Percentiles rank a stretch among this genome's conserved stretches.
Evolutionary conservation across 2,888 invertebrate genomes (phyloP).

Genomic region (Tyria jacobaeae): DNA sequence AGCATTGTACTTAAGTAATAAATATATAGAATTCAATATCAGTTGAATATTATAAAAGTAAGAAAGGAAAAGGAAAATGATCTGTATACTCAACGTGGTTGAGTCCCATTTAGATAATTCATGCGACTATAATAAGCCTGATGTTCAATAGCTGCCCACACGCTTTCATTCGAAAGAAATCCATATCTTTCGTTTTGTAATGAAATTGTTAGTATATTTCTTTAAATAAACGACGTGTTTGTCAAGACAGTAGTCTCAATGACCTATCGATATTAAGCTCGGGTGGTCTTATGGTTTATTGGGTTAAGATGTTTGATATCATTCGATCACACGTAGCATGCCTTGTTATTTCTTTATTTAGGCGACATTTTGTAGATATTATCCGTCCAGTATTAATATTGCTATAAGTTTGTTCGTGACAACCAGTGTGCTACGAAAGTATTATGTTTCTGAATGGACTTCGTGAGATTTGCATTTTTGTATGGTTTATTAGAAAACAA

Average conservation of each 20-base stretch:
- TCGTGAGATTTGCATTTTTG: constrained; percentile 14
- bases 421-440: constrained; percentile 23
- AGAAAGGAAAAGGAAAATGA: constrained; percentile 42
- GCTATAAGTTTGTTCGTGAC: constrained; percentile 36
- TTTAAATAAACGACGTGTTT: constrained; percentile 73
- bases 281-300: constrained; percentile 73
- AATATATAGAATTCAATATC: constrained; percentile 44
- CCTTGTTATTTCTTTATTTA: constrained; percentile 56
- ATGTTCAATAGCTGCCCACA: constrained; percentile 79
- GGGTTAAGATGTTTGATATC: constrained; percentile 48
- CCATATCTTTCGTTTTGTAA: constrained; percentile 81
- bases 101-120: constrained; percentile 49
- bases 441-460: constrained; percentile 33
- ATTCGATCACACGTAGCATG: constrained; percentile 44
- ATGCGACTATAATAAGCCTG: constrained; percentile 37
- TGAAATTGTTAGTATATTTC: constrained; percentile 81
- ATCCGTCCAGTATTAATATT: constrained; percentile 46
- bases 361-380: constrained; percentile 35
- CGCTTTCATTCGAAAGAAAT: constrained; percentile 80
- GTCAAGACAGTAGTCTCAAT: constrained; percentile 54
- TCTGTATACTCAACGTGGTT: constrained; percentile 42
- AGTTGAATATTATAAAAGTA: constrained; percentile 14
- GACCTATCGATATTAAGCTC: constrained; percentile 51
- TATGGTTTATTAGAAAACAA: constrained; percentile 16
- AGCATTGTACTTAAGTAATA: constrained; percentile 33